Evolutionary conservation across 2,113 vertebrate genomes (phyloP).

Genomic region (Typhlomys cinereus): DNA sequence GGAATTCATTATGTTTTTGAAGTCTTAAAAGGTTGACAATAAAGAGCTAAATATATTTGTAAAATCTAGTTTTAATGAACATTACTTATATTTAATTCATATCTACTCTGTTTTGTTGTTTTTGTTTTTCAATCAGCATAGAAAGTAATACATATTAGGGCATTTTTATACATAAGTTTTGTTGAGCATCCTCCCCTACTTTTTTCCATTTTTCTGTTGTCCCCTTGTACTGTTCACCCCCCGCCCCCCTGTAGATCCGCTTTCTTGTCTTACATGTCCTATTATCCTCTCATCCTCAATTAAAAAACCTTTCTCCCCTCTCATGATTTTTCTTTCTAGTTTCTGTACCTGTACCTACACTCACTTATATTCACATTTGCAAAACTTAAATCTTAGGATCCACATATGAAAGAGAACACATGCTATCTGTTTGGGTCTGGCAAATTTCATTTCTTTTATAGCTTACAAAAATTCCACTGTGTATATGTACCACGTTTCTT

Average conservation of each 20-base stretch:
- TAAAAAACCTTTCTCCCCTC: not conserved
- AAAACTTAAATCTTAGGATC: not conserved
- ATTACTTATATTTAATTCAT: conserved; percentile 33
- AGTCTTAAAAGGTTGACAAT: no score
- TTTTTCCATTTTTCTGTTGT: not conserved
- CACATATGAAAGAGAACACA: not conserved
- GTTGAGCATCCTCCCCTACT: not conserved
- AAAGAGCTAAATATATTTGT: conserved; percentile 39
- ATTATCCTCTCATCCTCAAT: not conserved
- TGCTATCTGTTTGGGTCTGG: not conserved
- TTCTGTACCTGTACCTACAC: not conserved
- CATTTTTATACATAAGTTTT: not conserved
- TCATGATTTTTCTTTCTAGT: not conserved
- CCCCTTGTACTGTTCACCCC: not conserved
- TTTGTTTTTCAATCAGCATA: not conserved
- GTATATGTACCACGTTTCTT: not conserved
- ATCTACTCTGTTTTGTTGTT: not conserved
- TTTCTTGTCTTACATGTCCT: not conserved
- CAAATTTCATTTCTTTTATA: no score
- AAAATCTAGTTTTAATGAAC: conserved; percentile 40
- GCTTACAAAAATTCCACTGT: no score
- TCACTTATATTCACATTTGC: not conserved
- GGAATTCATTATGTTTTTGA: conserved; percentile 28
- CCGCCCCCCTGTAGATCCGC: no score
- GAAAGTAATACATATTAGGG: not conserved